Percentiles rank a stretch among this genome's conserved stretches.
Evolutionary conservation across 2,113 vertebrate genomes (phyloP).

Genomic region (Emydura subglobosa): DNA sequence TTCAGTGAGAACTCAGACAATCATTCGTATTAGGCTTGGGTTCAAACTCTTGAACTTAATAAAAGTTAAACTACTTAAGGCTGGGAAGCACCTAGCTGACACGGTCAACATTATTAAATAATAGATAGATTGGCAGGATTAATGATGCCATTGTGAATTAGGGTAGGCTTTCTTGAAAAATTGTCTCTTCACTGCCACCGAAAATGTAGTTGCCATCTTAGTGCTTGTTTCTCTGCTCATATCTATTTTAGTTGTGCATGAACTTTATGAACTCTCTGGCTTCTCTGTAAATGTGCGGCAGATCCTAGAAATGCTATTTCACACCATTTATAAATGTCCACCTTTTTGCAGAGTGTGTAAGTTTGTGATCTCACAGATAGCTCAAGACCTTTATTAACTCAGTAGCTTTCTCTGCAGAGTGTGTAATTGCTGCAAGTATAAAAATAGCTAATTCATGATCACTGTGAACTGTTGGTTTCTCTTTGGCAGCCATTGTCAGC

Average conservation of each 20-base stretch:
- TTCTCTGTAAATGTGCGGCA: not conserved
- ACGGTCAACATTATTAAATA: constrained; percentile 60
- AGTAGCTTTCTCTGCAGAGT: not conserved
- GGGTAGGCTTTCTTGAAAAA: not conserved
- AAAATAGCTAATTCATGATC: not conserved
- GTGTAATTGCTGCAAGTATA: not conserved
- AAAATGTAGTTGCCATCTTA: constrained; percentile 42
- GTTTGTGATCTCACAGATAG: not conserved
- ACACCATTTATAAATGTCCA: not conserved
- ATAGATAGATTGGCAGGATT: constrained; percentile 12
- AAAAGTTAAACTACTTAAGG: constrained; percentile 44
- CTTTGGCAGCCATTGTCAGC: not conserved
- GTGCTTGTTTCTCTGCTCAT: not conserved
- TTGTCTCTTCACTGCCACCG: not conserved
- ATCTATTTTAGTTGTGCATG: not conserved
- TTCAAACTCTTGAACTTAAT: constrained; percentile 31
- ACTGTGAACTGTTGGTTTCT: not conserved
- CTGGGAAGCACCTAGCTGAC: constrained; percentile 1
- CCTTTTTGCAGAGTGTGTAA: not conserved
- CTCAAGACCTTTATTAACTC: not conserved
- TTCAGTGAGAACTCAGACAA: not conserved
- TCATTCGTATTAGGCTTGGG: not conserved
- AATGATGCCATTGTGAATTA: not conserved
- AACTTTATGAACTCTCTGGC: not conserved
- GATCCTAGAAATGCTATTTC: fast-evolving